These are phyloP conservation scores for Cynoglossus semilaevis DNA, from an alignment of 2,113 vertebrate species.

Conservation along the genomic window DNA sequence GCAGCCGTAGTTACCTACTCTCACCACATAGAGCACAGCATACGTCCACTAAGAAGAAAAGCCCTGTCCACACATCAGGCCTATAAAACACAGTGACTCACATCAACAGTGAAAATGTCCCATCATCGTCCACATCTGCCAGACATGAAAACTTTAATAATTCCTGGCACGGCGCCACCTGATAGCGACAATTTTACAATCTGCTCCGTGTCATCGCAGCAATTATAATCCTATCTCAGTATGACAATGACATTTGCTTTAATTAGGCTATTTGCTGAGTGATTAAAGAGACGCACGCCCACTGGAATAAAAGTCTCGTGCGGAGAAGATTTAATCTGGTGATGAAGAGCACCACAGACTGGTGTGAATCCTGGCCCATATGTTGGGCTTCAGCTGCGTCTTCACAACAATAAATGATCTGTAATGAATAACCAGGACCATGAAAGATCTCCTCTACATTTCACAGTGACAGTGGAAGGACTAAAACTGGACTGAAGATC, in stretches of 20 bases:
- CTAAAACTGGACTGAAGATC: too few species aligned
- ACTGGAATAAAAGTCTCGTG: conserved; percentile 16
- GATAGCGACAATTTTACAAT: conserved; percentile 26
- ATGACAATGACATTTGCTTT: conserved; percentile 35
- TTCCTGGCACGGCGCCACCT: conserved; percentile 7
- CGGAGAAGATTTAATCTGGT: conserved; percentile 20
- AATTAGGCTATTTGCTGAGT: conserved; percentile 35
- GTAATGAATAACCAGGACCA: too few species aligned
- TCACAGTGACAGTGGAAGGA: too few species aligned
- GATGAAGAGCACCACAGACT: conserved; percentile 43
- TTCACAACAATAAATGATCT: conserved; percentile 8
- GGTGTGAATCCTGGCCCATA: conserved; percentile 37
- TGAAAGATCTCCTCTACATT: too few species aligned
- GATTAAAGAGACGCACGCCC: conserved; percentile 30
- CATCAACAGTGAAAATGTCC: conserved; percentile 4
- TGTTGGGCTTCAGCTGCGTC: conserved; percentile 33
- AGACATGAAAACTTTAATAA: background rate
- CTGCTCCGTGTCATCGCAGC: conserved; percentile 24
- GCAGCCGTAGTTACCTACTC: too few species aligned
- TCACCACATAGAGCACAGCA: too few species aligned
- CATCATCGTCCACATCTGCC: background rate
- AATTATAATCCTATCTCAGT: conserved; percentile 25
- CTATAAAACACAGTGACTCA: conserved; percentile 10
- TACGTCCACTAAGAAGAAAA: too few species aligned
- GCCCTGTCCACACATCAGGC: background rate